phyloP scores from a whole-genome alignment of 2,797 vertebrate genomes.

The Ibycter americanus region DNA sequence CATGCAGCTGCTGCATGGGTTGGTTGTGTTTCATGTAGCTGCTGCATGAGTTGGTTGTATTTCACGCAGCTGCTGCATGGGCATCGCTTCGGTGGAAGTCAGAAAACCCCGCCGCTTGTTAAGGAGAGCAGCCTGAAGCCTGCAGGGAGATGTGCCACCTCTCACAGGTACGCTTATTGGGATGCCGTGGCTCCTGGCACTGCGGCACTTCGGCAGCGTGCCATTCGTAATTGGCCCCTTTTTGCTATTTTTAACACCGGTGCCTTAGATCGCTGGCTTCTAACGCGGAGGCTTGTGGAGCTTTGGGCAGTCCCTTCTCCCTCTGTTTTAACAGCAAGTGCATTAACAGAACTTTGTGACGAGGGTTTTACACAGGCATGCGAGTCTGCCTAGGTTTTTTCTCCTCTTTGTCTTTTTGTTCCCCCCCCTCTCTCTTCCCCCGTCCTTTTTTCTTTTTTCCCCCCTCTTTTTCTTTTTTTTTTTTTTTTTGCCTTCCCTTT shows the following conservation, averaged over 20 bases:
- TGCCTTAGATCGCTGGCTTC: background rate
- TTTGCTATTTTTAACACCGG: background rate
- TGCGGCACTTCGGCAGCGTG: background rate
- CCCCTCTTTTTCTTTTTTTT: background rate
- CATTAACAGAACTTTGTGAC: background rate
- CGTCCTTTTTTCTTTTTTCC: background rate
- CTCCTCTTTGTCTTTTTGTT: background rate
- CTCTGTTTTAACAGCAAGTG: background rate
- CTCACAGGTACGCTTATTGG: background rate
- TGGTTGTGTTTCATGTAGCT: too few species aligned
- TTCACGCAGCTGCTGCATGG: background rate
- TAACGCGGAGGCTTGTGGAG: background rate
- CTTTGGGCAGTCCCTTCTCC: background rate
- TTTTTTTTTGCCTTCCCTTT: background rate
- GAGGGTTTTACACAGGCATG: background rate
- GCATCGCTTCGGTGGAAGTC: background rate
- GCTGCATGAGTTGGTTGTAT: background rate
- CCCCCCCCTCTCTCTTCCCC: too few species aligned
- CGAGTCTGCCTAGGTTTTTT: background rate
- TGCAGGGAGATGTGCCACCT: background rate
- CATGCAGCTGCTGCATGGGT: too few species aligned
- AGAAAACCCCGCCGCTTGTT: background rate
- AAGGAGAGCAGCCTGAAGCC: background rate
- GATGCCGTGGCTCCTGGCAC: background rate
- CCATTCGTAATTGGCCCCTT: background rate